Evolutionary conservation across 2,888 invertebrate genomes (phyloP).

Genomic region (Ctenicera cuprea): DNA sequence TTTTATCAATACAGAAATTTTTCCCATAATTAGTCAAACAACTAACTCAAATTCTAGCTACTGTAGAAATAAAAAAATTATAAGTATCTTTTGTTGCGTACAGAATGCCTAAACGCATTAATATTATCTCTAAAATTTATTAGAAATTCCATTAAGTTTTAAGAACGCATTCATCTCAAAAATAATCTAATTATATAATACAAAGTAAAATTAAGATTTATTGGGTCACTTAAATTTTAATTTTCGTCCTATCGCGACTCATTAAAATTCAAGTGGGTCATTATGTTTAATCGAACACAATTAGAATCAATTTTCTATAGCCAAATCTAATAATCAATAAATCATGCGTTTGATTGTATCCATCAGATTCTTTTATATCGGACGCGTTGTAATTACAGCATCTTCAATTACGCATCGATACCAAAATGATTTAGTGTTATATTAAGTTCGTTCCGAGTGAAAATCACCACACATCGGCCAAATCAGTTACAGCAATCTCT

Average conservation of each 20-base stretch:
- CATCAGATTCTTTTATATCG: slow-evolving; percentile 29
- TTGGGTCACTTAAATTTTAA: slow-evolving; percentile 52
- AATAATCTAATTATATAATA: slow-evolving; percentile 41
- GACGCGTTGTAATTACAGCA: slow-evolving; percentile 50
- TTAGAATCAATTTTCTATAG: slow-evolving; percentile 61
- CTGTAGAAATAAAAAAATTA: too few species aligned
- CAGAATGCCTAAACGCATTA: slow-evolving; percentile 8
- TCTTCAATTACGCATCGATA: slow-evolving; percentile 51
- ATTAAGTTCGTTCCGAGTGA: slow-evolving; percentile 9
- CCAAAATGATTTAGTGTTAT: slow-evolving; percentile 38
- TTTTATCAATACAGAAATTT: too few species aligned
- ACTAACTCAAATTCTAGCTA: too few species aligned
- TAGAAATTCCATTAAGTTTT: background rate
- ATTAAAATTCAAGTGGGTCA: slow-evolving; percentile 55
- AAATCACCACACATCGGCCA: slow-evolving; percentile 2
- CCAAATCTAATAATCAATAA: slow-evolving; percentile 57
- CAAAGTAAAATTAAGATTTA: slow-evolving; percentile 32
- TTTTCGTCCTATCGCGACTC: slow-evolving; percentile 50
- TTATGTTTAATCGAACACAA: slow-evolving; percentile 59
- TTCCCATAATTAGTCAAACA: too few species aligned
- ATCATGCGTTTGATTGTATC: slow-evolving; percentile 50
- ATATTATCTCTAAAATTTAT: background rate
- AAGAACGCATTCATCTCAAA: slow-evolving; percentile 7
- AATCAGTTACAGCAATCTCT: slow-evolving; percentile 12
- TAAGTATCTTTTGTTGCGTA: background rate